Evolutionary conservation across 2,113 vertebrate species (phyloP).

Genomic region (Pica pica): DNA sequence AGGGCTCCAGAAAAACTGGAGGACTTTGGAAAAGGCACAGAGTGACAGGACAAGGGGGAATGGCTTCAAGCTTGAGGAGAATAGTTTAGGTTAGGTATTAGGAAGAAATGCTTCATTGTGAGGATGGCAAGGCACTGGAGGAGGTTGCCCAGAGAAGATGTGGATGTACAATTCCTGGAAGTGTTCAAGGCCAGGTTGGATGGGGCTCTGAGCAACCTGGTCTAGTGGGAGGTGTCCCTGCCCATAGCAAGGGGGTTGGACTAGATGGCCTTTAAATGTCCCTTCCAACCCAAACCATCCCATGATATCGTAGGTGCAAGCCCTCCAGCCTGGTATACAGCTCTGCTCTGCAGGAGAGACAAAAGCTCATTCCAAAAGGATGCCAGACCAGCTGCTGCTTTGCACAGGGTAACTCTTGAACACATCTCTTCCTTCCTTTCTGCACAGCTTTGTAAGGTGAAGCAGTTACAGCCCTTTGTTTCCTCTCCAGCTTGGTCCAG

Average conservation of each 20-base stretch:
- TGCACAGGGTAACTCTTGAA: background rate
- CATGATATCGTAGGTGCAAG: background rate
- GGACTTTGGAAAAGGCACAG: background rate
- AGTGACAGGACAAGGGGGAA: background rate
- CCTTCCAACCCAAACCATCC: background rate
- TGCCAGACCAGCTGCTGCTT: background rate
- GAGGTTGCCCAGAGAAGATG: background rate
- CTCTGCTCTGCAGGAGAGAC: background rate
- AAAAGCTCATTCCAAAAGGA: background rate
- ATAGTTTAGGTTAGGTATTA: background rate
- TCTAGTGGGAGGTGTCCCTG: background rate
- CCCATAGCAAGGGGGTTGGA: background rate
- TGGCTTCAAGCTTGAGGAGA: background rate
- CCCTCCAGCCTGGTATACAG: background rate
- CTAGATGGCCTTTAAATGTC: background rate
- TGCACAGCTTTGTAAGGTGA: background rate
- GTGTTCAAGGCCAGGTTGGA: background rate
- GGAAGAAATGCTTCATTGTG: background rate
- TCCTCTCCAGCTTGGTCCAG: rapidly evolving
- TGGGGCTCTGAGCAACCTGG: background rate
- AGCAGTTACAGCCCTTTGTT: background rate
- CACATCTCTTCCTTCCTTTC: background rate
- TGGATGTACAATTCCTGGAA: background rate
- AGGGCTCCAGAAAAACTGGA: background rate
- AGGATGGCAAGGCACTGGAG: background rate